Percentiles rank a stretch among this genome's conserved stretches.
Conservation (phyloP, 2,888 invertebrate genomes). For the Callosobruchus maculatus region DNA sequence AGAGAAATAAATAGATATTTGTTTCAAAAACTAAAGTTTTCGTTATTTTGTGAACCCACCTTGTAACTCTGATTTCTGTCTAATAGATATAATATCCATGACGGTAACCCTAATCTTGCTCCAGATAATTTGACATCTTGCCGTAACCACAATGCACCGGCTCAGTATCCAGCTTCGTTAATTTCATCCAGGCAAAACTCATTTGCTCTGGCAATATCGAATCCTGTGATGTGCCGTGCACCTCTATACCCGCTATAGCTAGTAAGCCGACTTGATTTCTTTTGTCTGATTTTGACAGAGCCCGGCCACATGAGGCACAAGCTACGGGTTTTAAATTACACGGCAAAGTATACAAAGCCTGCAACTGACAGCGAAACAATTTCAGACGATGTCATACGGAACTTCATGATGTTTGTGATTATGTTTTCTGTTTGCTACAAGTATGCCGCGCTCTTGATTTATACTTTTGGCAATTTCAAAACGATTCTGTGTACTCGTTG, state of each 20-base stretch:
- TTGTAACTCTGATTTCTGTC: too few relatives aligned
- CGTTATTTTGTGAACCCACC: too few relatives aligned
- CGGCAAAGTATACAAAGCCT: conserved; percentile 38
- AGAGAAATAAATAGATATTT: too few relatives aligned
- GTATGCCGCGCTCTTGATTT: conserved; percentile 32
- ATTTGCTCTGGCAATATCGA: not conserved
- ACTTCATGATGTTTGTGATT: conserved; percentile 41
- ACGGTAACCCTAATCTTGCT: too few relatives aligned
- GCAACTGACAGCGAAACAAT: conserved; percentile 40
- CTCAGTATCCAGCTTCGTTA: not conserved
- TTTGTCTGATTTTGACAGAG: conserved; percentile 36
- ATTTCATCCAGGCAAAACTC: not conserved
- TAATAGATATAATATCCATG: too few relatives aligned
- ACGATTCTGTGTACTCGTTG: conserved; percentile 20
- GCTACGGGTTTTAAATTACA: conserved; percentile 41
- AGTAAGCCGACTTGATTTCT: conserved; percentile 24
- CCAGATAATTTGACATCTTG: not conserved
- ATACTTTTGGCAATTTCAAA: conserved; percentile 24
- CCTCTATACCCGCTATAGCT: not conserved
- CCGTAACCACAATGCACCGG: not conserved
- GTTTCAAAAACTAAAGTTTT: too few relatives aligned
- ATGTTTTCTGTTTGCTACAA: conserved; percentile 36
- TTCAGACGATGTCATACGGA: conserved; percentile 38
- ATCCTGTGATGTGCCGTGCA: not conserved
- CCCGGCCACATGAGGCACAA: conserved; percentile 39